These are phyloP conservation scores for Metellina segmentata DNA, from an alignment of 2,888 invertebrate species.

Conservation along the genomic window DNA sequence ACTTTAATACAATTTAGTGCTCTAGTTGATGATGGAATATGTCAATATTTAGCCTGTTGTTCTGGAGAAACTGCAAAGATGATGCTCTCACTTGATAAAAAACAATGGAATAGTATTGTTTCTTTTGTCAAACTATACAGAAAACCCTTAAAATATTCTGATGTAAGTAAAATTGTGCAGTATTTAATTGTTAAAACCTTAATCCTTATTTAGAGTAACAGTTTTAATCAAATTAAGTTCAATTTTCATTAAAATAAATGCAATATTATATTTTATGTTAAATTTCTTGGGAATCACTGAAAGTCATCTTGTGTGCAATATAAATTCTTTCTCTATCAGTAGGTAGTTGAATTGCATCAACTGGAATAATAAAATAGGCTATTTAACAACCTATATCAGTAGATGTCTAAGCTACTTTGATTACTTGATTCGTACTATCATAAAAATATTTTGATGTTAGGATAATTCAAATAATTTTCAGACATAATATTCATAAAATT, in stretches of 20 bases:
- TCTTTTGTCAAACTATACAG: constrained; percentile 9
- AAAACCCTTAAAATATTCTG: constrained; percentile 25
- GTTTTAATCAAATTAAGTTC: too few species aligned
- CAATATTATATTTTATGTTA: too few species aligned
- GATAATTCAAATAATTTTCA: too few species aligned
- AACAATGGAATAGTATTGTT: constrained; percentile 29
- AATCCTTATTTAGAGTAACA: too few species aligned
- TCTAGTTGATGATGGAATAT: constrained; percentile 34
- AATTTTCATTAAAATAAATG: too few species aligned
- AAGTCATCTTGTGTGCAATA: background rate
- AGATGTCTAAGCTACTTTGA: too few species aligned
- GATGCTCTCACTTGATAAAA: constrained; percentile 9
- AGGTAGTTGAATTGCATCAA: background rate
- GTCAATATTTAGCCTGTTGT: background rate
- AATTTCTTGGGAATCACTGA: background rate
- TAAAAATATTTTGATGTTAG: too few species aligned
- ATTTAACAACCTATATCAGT: too few species aligned
- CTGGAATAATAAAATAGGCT: too few species aligned
- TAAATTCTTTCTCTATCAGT: background rate
- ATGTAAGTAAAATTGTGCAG: constrained; percentile 7
- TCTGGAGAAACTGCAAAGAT: constrained; percentile 12
- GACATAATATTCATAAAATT: too few species aligned
- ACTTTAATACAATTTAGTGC: constrained; percentile 16
- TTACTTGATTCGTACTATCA: too few species aligned
- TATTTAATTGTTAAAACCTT: background rate